Evolutionary conservation across 1,140 invertebrate species (phyloP), one percentile per base, ranked within the genome.

Genomic region (Leptinotarsa undecemlineata): DNA sequence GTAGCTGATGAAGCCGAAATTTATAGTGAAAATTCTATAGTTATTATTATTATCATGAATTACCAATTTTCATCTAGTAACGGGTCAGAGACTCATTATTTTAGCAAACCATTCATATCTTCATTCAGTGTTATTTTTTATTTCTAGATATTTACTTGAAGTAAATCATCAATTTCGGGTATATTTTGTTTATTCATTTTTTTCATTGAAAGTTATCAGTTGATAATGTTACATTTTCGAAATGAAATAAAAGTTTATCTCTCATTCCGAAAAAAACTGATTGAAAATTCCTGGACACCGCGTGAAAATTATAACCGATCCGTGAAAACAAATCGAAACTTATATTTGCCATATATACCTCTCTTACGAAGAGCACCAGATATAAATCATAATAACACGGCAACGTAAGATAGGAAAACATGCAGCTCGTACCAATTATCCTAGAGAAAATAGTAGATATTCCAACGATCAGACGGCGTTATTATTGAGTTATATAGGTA

Each of bases 401-500:
- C 21, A 51, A 23, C 69, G 68, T 60, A 71, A 71, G 69, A 71
- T 71, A 61, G 48, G 21, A 48, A 71, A 69, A 17, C 67, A 70
- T 60, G 48, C 67, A 20, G 68, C 48, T 74, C 68, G 42, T 26
- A 63, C 73, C 73, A 74, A 74, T 74, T 74, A 74, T 74, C 73
- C 26, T 62, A 20, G 21, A 62, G 68, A 70, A 74, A 74, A 74
- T 74, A 67, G 69, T 74, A 57, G 57, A 62, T 73, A 57, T 68
- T 68, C 68, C 51, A 26, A 51, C 73, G 57, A 74, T 74, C 73
- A 74, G 60, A 74, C 70, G 73, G 68, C 69, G 67, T 68, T 74
- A 74, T 74, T 74, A 74, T 74, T 74, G 73, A 74, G 68, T 74
- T 74, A 70, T 74, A 67, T 64, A 68, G 48, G 62, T 73, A 73